phyloP scores from a whole-genome alignment of 2,797 vertebrate species.

The Coracias cyanogaster region DNA sequence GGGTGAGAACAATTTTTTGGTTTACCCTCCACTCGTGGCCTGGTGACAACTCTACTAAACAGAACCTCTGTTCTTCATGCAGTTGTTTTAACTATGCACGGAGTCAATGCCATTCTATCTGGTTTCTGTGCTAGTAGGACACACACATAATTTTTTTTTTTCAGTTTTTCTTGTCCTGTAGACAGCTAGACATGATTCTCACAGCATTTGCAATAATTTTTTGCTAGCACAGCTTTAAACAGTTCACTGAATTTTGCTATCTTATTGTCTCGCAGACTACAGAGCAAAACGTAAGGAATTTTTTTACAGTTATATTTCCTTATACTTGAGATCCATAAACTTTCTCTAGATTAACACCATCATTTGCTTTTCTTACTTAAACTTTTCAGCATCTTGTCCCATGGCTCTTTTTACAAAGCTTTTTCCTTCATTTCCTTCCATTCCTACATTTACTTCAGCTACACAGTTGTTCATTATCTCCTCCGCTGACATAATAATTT shows the following conservation, averaged over 20 bases:
- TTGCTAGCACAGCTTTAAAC: background rate
- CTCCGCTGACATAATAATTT: background rate
- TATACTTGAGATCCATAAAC: background rate
- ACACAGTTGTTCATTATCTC: background rate
- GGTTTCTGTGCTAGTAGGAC: background rate
- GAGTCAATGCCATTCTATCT: background rate
- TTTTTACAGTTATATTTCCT: background rate
- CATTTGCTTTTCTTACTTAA: background rate
- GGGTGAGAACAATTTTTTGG: background rate
- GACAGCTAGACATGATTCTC: background rate
- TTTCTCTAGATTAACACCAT: background rate
- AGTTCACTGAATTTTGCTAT: background rate
- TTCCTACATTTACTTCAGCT: background rate
- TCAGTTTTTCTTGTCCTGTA: background rate
- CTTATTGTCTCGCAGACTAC: background rate
- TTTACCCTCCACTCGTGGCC: background rate
- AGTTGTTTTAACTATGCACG: background rate
- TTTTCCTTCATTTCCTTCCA: background rate
- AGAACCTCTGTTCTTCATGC: background rate
- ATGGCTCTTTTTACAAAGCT: background rate
- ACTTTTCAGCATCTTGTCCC: background rate
- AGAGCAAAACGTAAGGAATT: background rate
- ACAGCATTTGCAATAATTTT: background rate
- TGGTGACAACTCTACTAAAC: background rate
- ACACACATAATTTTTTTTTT: background rate